Evolutionary conservation across 2,113 vertebrate genomes (phyloP).

Genomic region (Neomonachus schauinslandi): DNA sequence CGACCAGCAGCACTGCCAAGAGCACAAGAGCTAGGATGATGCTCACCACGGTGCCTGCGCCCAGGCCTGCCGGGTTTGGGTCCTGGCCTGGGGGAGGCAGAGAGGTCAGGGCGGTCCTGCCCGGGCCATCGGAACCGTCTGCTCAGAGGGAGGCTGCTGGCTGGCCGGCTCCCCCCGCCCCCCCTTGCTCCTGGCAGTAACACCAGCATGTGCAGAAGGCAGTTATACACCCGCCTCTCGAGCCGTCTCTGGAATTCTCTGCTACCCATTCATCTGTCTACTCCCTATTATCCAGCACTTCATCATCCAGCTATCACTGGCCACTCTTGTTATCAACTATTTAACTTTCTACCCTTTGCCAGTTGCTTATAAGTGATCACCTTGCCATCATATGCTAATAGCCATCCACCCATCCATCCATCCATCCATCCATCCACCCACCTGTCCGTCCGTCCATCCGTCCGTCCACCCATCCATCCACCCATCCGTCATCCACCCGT

Average conservation of each 20-base stretch:
- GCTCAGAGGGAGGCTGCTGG: neutral
- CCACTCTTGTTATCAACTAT: neutral
- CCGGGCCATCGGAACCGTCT: rapidly evolving
- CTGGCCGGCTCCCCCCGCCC: too few relatives aligned
- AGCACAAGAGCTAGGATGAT: constrained; percentile 84
- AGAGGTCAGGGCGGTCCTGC: neutral
- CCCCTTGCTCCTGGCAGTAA: rapidly evolving
- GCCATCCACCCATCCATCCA: neutral
- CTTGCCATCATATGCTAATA: neutral
- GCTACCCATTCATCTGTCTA: neutral
- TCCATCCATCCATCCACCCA: too few relatives aligned
- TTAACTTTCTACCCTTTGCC: neutral
- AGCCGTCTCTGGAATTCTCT: neutral
- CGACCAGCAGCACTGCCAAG: constrained; percentile 55
- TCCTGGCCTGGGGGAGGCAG: constrained; percentile 74
- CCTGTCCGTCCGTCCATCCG: neutral
- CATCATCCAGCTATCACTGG: neutral
- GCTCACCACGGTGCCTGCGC: constrained; percentile 66
- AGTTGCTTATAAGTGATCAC: neutral
- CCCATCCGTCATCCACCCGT: rapidly evolving
- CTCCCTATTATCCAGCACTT: neutral
- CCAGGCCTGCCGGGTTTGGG: rapidly evolving
- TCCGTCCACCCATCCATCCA: neutral
- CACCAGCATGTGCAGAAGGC: neutral
- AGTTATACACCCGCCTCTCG: neutral